Evolutionary conservation across 2,888 invertebrate genomes (phyloP).

Genomic region (Dasypogon diadema): DNA sequence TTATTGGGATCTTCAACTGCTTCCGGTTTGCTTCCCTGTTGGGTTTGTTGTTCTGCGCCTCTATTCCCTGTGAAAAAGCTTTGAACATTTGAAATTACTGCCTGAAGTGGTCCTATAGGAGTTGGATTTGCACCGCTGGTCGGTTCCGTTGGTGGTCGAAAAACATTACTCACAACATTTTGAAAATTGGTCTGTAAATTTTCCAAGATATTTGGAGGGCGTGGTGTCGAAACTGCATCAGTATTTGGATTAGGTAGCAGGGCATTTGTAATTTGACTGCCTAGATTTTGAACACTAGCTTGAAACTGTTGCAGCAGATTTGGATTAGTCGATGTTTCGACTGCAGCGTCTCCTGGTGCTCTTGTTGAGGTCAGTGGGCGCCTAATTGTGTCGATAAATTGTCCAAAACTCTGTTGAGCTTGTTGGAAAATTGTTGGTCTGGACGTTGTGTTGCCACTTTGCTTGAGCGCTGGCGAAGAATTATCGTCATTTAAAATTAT

Average conservation of each 20-base stretch:
- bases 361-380: conserved; percentile 44
- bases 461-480: background rate
- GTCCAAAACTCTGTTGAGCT: conserved; percentile 50
- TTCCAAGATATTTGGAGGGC: conserved; percentile 53
- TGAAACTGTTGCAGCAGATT: conserved; percentile 54
- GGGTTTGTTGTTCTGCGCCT: background rate
- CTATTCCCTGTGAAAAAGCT: conserved; percentile 52
- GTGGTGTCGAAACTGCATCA: conserved; percentile 22
- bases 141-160: conserved; percentile 40
- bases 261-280: conserved; percentile 51
- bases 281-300: conserved; percentile 53
- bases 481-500: conserved; percentile 6
- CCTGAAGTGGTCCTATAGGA: conserved; percentile 52
- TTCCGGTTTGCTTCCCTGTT: background rate
- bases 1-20: background rate
- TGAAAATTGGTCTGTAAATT: conserved; percentile 51
- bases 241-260: conserved; percentile 38
- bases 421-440: conserved; percentile 43
- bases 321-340: conserved; percentile 47
- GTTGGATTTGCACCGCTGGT: background rate
- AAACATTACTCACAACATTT: conserved; percentile 50
- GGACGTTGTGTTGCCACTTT: conserved; percentile 21
- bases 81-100: conserved; percentile 51
- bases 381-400: conserved; percentile 52
- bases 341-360: background rate